phyloP scores from a whole-genome alignment of 1,140 invertebrate genomes.

The Ceratitis capitata region DNA sequence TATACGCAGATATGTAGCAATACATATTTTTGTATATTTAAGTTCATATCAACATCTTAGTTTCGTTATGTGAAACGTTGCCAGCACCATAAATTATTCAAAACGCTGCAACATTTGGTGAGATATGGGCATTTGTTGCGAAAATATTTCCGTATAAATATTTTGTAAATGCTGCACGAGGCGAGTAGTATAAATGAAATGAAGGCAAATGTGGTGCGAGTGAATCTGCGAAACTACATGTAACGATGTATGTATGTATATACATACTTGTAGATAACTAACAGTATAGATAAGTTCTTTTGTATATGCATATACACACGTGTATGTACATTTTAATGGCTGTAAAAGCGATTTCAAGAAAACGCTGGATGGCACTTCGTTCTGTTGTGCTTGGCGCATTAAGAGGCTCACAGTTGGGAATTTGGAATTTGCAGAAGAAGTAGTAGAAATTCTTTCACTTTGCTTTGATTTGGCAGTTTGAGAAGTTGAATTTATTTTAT shows the following conservation, averaged over 20 bases:
- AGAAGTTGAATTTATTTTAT: background rate
- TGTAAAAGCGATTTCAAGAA: background rate
- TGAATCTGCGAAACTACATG: background rate
- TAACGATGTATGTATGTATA: background rate
- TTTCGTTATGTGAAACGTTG: background rate
- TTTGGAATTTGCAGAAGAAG: background rate
- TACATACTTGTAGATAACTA: no score
- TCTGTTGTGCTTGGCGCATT: background rate
- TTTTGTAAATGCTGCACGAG: background rate
- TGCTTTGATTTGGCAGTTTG: slow-evolving; percentile 17
- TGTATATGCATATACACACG: background rate
- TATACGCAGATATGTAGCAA: background rate
- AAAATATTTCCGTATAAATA: slow-evolving; percentile 15
- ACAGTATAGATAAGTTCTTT: no score
- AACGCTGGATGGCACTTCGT: background rate
- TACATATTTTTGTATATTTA: background rate
- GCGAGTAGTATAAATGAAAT: background rate
- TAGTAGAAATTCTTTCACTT: background rate
- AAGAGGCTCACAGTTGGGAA: background rate
- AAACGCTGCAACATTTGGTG: slow-evolving; percentile 19
- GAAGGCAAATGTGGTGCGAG: background rate
- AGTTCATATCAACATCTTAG: background rate
- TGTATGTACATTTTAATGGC: background rate
- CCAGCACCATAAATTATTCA: slow-evolving; percentile 23
- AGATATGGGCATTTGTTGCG: background rate